phyloP scores from a whole-genome alignment of 2,888 invertebrate genomes.

The Drosophila anomalipes region DNA sequence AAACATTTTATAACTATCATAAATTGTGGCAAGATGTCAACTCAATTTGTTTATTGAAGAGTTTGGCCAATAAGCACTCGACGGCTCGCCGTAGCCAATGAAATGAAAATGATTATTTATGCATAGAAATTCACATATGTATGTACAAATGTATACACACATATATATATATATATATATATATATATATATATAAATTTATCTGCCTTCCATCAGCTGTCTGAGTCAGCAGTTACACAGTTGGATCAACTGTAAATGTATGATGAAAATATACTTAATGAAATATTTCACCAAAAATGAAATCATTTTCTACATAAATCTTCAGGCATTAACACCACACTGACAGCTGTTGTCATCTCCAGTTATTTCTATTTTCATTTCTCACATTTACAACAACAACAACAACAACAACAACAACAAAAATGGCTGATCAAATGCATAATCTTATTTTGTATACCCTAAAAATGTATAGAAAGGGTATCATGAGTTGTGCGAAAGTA shows the following conservation, averaged over 20 bases:
- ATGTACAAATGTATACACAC: background rate
- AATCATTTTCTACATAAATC: slow-evolving; percentile 24
- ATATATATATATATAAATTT: background rate
- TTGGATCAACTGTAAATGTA: slow-evolving; percentile 18
- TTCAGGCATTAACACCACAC: slow-evolving; percentile 21
- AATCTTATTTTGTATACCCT: background rate
- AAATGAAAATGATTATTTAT: slow-evolving; percentile 31
- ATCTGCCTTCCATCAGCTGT: slow-evolving; percentile 8
- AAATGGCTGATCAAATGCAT: background rate
- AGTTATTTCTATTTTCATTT: background rate
- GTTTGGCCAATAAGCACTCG: background rate
- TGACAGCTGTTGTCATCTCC: slow-evolving; percentile 7
- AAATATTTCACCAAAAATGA: slow-evolving; percentile 2
- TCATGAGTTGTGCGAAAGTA: background rate
- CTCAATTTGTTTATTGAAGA: slow-evolving; percentile 54
- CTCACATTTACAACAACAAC: background rate
- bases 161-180: slow-evolving; percentile 3
- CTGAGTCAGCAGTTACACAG: slow-evolving; percentile 41
- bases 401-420: too few relatives aligned
- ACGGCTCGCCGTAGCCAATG: slow-evolving; percentile 24
- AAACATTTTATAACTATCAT: slow-evolving; percentile 48
- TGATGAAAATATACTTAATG: slow-evolving; percentile 1
- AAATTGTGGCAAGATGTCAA: slow-evolving; percentile 54
- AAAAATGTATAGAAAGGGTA: background rate
- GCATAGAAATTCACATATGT: background rate